These are phyloP conservation scores for Temnothorax longispinosus DNA, from an alignment of 1,140 invertebrate genomes.

Conservation along the genomic window DNA sequence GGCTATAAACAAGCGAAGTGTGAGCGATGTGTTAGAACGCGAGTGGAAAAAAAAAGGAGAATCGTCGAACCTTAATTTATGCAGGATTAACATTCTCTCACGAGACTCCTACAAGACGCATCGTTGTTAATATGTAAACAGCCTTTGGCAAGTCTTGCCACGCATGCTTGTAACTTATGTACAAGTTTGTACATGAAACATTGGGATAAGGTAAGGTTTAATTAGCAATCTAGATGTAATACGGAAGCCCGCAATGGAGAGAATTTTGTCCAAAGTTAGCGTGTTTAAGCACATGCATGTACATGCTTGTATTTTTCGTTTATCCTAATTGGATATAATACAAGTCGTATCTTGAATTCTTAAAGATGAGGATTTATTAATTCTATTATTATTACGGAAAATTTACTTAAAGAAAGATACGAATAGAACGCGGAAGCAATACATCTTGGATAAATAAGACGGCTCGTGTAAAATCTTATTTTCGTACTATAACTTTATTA, in stretches of 20 bases:
- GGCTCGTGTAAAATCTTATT: background rate
- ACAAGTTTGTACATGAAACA: slow-evolving; percentile 36
- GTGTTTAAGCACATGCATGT: background rate
- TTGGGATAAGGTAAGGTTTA: slow-evolving; percentile 48
- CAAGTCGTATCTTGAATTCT: background rate
- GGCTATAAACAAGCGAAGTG: background rate
- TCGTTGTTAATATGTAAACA: slow-evolving; percentile 49
- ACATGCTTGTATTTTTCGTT: background rate
- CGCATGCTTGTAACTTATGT: slow-evolving; percentile 18
- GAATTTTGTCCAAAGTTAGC: slow-evolving; percentile 21
- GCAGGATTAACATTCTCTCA: slow-evolving; percentile 37
- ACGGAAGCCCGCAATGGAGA: background rate
- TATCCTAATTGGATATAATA: background rate
- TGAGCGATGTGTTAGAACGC: background rate
- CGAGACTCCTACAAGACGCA: slow-evolving; percentile 37
- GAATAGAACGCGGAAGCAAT: background rate
- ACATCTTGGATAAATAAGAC: background rate
- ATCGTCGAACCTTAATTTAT: slow-evolving; percentile 11
- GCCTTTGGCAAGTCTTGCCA: slow-evolving; percentile 47
- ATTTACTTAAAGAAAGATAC: background rate
- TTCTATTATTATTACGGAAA: background rate
- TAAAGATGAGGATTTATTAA: background rate
- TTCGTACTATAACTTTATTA: background rate
- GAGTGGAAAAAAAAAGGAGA: background rate
- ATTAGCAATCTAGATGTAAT: slow-evolving; percentile 41